Evolutionary conservation across 2,888 invertebrate species (phyloP), one percentile per base, ranked within the genome.

Genomic region (Cryptophagus acutangulus): DNA sequence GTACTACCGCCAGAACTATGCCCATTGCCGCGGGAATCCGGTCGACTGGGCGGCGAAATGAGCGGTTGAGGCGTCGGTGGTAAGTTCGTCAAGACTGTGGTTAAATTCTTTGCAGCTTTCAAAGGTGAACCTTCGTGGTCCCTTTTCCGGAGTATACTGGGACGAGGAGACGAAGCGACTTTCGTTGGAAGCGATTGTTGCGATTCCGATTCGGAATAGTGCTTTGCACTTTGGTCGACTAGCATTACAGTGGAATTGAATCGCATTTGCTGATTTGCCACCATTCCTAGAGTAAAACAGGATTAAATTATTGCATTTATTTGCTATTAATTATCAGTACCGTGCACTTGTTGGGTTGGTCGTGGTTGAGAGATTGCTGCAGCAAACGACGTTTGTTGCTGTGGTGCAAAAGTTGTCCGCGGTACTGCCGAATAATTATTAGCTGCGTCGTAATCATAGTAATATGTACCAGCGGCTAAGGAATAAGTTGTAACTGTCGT

Each of bases 111-210:
- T 12, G 78, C 77, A 1, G 76, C 79, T 41, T 84, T 81, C 43
- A 79, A 67, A 1, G 82, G 79, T 0, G 81, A 77, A 10, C 81
- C 81, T 41, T 92, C 92, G 35, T 82, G 78, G 53, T 92, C 92
- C 25, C 93, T 75, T 71, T 94, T 94, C 43, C 93, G 75, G 41
- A 94, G 71, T 71, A 94, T 87, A 59, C 88, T 87, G 1, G 90
- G 89, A 48, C 90, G 69, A 1, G 88, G 87, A 12, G 85, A 71
- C 3, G 69, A 70, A 2, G 62, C 63, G 17, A 67, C 50, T 46
- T 69, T 67, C 8, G 56, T 54, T 3, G 60, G 52, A 10, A 44
- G 25, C 1, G 49, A 36, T 15, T 51, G 45, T 36, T 52, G 51
- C 8, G 38, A 33, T 29, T 53, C 53, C 15, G 48, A 48, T 36